Conservation (phyloP, 2,888 invertebrate genomes). For the Chaitophorus viminalis region DNA sequence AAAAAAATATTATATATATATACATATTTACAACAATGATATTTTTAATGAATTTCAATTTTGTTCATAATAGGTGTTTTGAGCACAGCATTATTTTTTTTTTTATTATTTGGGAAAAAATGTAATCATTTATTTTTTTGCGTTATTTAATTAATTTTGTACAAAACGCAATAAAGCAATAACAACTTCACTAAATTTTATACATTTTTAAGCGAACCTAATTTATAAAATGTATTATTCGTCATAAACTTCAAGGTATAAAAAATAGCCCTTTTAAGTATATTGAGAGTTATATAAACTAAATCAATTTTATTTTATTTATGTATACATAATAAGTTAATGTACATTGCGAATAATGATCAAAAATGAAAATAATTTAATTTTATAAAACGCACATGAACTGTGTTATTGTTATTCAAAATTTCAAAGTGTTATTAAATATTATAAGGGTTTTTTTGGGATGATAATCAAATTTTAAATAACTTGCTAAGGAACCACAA, state of each 20-base stretch:
- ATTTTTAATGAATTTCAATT: not conserved
- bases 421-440: constrained; percentile 22
- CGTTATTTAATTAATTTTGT: not conserved
- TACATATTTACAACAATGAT: not conserved
- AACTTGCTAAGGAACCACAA: not conserved
- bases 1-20: too few species aligned
- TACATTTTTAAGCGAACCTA: too few species aligned
- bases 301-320: not conserved
- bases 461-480: constrained; percentile 33
- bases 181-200: too few species aligned
- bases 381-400: not conserved
- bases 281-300: not conserved
- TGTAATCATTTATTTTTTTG: not conserved
- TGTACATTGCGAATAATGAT: not conserved
- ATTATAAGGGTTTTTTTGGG: not conserved
- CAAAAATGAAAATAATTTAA: not conserved
- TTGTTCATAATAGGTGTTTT: not conserved
- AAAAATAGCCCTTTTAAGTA: too few species aligned
- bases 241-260: too few species aligned
- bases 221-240: too few species aligned
- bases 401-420: constrained; percentile 16
- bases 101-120: not conserved
- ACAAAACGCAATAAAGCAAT: not conserved
- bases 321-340: not conserved
- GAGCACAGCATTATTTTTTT: not conserved